Base-by-base conservation (phyloP, 23 tunicate genomes). In the Diplosoma virens region DNA sequence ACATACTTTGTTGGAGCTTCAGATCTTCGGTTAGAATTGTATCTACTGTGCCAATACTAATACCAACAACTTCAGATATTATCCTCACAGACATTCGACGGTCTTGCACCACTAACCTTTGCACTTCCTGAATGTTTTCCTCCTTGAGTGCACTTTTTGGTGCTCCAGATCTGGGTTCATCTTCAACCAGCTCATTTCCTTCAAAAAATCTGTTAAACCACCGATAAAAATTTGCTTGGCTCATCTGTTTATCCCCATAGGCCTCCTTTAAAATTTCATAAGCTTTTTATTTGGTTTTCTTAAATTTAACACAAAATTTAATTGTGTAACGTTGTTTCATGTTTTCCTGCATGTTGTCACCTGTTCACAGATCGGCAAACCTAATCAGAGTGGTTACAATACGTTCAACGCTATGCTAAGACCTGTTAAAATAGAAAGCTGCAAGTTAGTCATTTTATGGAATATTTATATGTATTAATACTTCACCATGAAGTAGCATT, bases 281-380 rank as follows among this genome's bases (percentile, higher is more conserved):
- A 9, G 61, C 61, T 55, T 55, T 25, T 18, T 55, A 5, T n/a
- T 55, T 9, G 61, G 22, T 55, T 55, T 55, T 55, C 23, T 55
- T 55, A 61, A 61, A 35, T 61, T 29, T 61, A 61, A 61, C 69
- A 29, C 69, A 61, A 26, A 61, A 61, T 61, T 61, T 27, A 35
- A 61, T 61, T 9, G 69, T 35, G 69, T 29, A 61, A 26, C 34
- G 69, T 29, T 29, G 69, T 35, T 61, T n/a, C 34, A 5, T 61
- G 69, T 27, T 61, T 61, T 29, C n/a, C 35, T 27, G 35, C 69
- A 61, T 61, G 11, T 61, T 29, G 69, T 27, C 69, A 26, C 35
- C 35, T 61, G 35, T 26, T 61, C 69, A 26, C 69, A 61, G 9
- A 26, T 61, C 35, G 69, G 69, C 35, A 61, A 29, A 61, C 9